A percentile compares a stretch with the other conserved stretches of the same genome.
Evolutionary conservation across 64 coral and sea anemone genomes (phyloP).

Genomic region (Trachythela sp.): DNA sequence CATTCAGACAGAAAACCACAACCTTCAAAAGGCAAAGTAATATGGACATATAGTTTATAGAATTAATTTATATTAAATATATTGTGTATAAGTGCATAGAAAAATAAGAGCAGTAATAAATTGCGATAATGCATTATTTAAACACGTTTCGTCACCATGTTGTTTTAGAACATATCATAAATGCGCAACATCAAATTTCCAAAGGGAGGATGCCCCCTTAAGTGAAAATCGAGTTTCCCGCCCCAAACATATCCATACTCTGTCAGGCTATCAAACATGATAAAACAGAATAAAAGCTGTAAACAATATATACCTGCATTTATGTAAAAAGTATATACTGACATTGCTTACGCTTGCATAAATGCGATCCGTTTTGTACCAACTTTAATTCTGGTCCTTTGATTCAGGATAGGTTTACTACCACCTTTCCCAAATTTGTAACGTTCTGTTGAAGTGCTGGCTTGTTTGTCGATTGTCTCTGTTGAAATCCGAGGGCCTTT

Average conservation of each 20-base stretch:
- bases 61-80: background rate
- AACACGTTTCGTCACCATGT: too few relatives aligned
- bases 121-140: background rate
- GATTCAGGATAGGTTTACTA: background rate
- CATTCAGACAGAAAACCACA: background rate
- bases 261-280: too few relatives aligned
- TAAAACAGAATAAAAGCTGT: too few relatives aligned
- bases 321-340: background rate
- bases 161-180: too few relatives aligned
- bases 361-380: background rate
- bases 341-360: background rate
- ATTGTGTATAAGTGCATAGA: background rate
- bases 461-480: background rate
- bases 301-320: too few relatives aligned
- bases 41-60: constrained; percentile 4
- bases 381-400: background rate
- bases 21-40: background rate
- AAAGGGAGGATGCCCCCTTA: too few relatives aligned
- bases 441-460: background rate
- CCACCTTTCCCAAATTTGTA: background rate
- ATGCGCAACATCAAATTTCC: too few relatives aligned
- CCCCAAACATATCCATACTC: too few relatives aligned
- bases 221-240: too few relatives aligned
- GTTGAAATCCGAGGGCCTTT: background rate
- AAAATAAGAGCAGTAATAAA: background rate